These are phyloP conservation scores for Myathropa florea DNA, from an alignment of 2,888 invertebrate species.

Conservation along the genomic window DNA sequence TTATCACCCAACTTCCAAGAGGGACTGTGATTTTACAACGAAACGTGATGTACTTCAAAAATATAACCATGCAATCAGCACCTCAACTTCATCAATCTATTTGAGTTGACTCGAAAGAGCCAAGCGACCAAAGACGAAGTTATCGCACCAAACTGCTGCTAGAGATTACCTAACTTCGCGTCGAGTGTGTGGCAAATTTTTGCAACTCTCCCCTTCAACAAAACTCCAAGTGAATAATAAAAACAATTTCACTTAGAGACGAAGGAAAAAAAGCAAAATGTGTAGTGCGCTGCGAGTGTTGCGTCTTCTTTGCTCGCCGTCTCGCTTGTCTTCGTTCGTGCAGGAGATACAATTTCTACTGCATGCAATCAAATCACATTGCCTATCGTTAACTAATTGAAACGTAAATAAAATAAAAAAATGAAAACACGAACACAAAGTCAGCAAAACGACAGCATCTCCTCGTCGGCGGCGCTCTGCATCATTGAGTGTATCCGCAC, in stretches of 20 bases:
- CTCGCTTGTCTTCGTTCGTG: too few species aligned
- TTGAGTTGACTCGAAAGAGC: too few species aligned
- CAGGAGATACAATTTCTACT: neutral
- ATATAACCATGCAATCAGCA: neutral
- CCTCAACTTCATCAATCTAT: neutral
- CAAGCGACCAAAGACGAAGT: too few species aligned
- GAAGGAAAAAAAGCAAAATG: conserved; percentile 41
- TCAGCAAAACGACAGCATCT: conserved; percentile 15
- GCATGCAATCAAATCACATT: conserved; percentile 34
- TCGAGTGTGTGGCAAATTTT: conserved; percentile 11
- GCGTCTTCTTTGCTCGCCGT: neutral
- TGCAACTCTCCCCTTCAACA: conserved; percentile 55
- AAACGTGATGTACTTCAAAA: neutral
- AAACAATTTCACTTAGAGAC: conserved; percentile 64
- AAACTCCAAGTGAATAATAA: conserved; percentile 58
- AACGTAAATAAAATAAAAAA: conserved; percentile 31
- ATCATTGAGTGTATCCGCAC: conserved; percentile 6
- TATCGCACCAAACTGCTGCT: too few species aligned
- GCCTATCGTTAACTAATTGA: conserved; percentile 52
- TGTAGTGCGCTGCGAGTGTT: neutral
- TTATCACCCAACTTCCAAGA: neutral
- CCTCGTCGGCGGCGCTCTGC: neutral
- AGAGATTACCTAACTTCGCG: conserved; percentile 22
- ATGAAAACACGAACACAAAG: conserved; percentile 15
- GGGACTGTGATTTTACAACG: neutral